Conservation (phyloP, 2,113 vertebrate genomes). For the Mugil cephalus region DNA sequence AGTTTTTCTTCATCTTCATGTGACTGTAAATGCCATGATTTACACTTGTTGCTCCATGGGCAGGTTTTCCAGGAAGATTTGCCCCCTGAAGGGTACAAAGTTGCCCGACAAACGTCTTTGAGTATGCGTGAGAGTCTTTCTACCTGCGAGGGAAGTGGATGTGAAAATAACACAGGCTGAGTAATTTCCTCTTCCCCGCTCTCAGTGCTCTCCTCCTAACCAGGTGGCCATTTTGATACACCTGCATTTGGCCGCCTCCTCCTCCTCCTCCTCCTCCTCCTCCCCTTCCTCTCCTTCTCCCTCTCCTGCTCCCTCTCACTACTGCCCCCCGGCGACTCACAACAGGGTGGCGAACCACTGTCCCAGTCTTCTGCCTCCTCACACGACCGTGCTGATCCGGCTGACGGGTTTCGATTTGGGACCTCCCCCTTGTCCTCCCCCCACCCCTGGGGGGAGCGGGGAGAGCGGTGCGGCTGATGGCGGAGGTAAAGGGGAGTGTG, state of each 20-base stretch:
- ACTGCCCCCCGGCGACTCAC: slow-evolving; percentile 51
- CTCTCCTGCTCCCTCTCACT: slow-evolving; percentile 52
- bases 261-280: no score
- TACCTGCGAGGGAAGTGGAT: slow-evolving; percentile 82
- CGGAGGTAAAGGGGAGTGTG: slow-evolving; percentile 82
- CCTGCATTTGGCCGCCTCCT: slow-evolving; percentile 55
- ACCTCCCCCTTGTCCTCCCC: slow-evolving; percentile 81
- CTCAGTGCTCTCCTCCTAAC: slow-evolving; percentile 58
- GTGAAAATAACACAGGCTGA: slow-evolving; percentile 86
- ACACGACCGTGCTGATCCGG: slow-evolving; percentile 95
- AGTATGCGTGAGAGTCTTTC: slow-evolving; percentile 20
- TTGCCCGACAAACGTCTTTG: background rate
- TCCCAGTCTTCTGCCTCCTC: slow-evolving; percentile 71
- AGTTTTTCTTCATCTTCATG: slow-evolving; percentile 1
- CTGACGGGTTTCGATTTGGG: slow-evolving; percentile 90
- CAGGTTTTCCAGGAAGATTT: slow-evolving; percentile 4
- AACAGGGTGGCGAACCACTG: slow-evolving; percentile 45
- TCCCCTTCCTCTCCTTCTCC: slow-evolving; percentile 51
- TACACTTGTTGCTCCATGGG: background rate
- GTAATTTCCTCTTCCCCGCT: slow-evolving; percentile 76
- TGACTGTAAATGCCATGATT: slow-evolving; percentile 8
- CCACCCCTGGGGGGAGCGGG: slow-evolving; percentile 82
- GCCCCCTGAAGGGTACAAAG: background rate
- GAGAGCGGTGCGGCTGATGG: slow-evolving; percentile 78
- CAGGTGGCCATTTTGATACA: slow-evolving; percentile 58